Conservation (phyloP, 1,140 invertebrate species). For the Conus ventricosus region DNA sequence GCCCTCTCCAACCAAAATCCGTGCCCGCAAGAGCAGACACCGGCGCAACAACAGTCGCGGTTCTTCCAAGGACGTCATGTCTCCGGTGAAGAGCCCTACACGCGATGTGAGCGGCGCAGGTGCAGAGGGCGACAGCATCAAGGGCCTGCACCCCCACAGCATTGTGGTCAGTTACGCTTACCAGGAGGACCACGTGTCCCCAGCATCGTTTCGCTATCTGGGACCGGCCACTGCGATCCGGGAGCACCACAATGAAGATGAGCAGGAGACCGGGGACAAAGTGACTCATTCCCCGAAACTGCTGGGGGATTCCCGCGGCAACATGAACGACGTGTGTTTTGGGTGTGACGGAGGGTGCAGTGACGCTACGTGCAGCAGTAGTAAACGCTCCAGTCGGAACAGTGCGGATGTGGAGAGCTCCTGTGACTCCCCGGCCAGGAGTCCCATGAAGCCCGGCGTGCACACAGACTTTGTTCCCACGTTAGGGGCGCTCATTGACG, state of each 20-base stretch:
- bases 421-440: constrained; percentile 56
- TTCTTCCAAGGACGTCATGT: constrained; percentile 58
- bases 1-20: constrained; percentile 69
- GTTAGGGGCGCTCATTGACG: constrained; percentile 25
- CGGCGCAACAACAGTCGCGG: constrained; percentile 71
- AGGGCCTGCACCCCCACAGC: constrained; percentile 27
- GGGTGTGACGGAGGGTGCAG: constrained; percentile 71
- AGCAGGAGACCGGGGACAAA: constrained; percentile 28
- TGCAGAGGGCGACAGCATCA: constrained; percentile 32
- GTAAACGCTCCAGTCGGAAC: constrained; percentile 60
- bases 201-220: constrained; percentile 62
- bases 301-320: constrained; percentile 45
- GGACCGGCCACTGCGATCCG: constrained; percentile 69
- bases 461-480: not conserved
- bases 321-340: constrained; percentile 73
- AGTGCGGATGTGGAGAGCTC: constrained; percentile 64
- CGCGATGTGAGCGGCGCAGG: constrained; percentile 50
- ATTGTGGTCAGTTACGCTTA: constrained; percentile 51
- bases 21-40: constrained; percentile 66
- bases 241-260: constrained; percentile 49
- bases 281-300: not conserved
- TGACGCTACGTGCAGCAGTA: constrained; percentile 67
- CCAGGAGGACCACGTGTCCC: constrained; percentile 46
- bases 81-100: constrained; percentile 61
- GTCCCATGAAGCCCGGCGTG: constrained; percentile 41